Percentiles rank a stretch among this genome's conserved stretches.
phyloP scores from a whole-genome alignment of 2,888 invertebrate species.

The Rhagophthalmus giganteus region DNA sequence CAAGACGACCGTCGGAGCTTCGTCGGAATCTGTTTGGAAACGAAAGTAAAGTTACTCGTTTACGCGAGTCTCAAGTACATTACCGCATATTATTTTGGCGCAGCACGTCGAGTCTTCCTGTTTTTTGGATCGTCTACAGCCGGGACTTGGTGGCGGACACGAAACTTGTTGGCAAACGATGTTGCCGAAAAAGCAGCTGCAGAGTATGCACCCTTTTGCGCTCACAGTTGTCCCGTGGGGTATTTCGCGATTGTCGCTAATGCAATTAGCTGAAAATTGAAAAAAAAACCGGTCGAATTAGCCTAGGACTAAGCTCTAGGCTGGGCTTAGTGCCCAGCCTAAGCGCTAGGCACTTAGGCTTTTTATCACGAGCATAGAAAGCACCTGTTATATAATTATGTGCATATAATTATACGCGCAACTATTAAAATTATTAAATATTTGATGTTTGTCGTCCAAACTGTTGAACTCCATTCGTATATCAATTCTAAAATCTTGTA shows the following conservation, averaged over 20 bases:
- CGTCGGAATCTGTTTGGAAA: conserved; percentile 55
- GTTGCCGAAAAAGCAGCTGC: conserved; percentile 63
- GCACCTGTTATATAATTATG: too few species aligned
- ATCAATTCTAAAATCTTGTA: too few species aligned
- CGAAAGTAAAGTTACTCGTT: conserved; percentile 8
- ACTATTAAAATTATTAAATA: too few species aligned
- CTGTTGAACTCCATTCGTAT: too few species aligned
- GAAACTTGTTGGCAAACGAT: conserved; percentile 62
- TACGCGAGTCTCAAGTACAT: conserved; percentile 28
- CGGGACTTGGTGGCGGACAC: conserved; percentile 58
- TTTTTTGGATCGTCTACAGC: conserved; percentile 55
- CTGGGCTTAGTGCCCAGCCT: too few species aligned
- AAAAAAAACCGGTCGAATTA: too few species aligned
- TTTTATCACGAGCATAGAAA: too few species aligned
- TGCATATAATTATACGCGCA: too few species aligned
- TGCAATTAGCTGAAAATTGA: conserved; percentile 49
- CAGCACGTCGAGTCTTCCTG: conserved; percentile 56
- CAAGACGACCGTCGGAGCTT: conserved; percentile 55
- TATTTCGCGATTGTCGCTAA: conserved; percentile 54
- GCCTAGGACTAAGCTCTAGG: too few species aligned
- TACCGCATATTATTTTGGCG: conserved; percentile 60
- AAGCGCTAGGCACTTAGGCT: too few species aligned
- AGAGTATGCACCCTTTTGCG: conserved; percentile 60
- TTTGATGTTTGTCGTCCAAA: too few species aligned
- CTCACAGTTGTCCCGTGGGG: conserved; percentile 60